Evolutionary conservation across 2,888 invertebrate species (phyloP).

Genomic region (Drosophila nr. perissopoda): DNA sequence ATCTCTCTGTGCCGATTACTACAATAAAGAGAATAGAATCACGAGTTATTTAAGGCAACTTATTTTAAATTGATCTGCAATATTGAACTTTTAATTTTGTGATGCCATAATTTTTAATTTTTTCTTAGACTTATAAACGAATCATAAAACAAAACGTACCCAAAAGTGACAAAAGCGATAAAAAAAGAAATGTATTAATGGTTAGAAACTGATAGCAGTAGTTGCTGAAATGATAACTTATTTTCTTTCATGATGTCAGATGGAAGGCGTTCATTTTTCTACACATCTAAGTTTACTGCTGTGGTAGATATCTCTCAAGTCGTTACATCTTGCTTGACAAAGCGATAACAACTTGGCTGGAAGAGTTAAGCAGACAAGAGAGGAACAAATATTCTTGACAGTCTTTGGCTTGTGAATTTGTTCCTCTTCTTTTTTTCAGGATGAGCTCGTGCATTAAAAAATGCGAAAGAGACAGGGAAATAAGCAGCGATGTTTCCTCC

Average conservation of each 20-base stretch:
- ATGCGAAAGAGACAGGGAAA: slow-evolving; percentile 42
- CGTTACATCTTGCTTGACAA: slow-evolving; percentile 8
- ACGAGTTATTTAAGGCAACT: background rate
- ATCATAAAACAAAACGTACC: background rate
- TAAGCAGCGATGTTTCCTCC: slow-evolving; percentile 60
- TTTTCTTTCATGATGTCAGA: background rate
- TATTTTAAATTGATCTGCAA: background rate
- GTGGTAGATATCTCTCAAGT: background rate
- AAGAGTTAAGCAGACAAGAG: slow-evolving; percentile 1
- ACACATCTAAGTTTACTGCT: background rate
- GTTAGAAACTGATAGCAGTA: background rate
- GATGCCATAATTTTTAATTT: background rate
- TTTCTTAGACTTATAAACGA: background rate
- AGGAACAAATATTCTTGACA: slow-evolving; percentile 3
- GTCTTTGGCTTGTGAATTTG: slow-evolving; percentile 9
- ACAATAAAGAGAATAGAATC: background rate
- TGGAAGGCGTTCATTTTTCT: background rate
- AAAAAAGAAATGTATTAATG: background rate
- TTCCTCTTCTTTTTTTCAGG: slow-evolving; percentile 34
- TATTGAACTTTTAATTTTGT: background rate
- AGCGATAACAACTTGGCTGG: background rate
- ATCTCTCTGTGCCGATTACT: background rate
- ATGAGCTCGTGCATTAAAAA: slow-evolving; percentile 32
- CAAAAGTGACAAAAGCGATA: background rate
- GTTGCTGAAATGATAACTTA: background rate